Percentiles rank a stretch among this genome's conserved stretches.
Evolutionary conservation across 2,888 invertebrate genomes (phyloP).

Genomic region (Notocelia uddmanniana): DNA sequence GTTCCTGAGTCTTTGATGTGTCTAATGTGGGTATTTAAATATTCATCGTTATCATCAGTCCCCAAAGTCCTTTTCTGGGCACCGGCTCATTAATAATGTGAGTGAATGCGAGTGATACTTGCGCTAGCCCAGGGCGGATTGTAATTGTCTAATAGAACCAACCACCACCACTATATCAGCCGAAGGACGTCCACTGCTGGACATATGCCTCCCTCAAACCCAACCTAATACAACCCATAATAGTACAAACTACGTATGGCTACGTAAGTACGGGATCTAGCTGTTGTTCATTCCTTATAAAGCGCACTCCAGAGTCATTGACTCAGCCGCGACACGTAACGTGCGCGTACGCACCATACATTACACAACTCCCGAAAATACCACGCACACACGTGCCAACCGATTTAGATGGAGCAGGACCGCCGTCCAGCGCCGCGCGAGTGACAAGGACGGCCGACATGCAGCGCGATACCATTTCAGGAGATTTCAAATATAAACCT

Average conservation of each 20-base stretch:
- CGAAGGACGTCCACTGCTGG: too few species aligned
- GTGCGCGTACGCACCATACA: conserved; percentile 28
- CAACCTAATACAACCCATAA: too few species aligned
- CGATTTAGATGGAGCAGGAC: conserved; percentile 62
- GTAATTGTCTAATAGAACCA: too few species aligned
- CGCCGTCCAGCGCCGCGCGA: conserved; percentile 37
- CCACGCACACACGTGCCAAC: conserved; percentile 62
- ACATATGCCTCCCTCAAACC: too few species aligned
- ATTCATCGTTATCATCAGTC: neutral
- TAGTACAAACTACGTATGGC: neutral
- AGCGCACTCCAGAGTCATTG: conserved; percentile 40
- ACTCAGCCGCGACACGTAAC: conserved; percentile 34
- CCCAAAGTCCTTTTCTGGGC: too few species aligned
- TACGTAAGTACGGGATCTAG: neutral
- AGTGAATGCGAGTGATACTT: too few species aligned
- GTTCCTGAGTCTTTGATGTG: neutral
- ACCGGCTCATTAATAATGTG: too few species aligned
- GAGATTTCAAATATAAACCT: conserved; percentile 51
- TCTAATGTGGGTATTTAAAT: neutral
- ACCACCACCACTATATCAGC: too few species aligned
- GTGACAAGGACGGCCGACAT: conserved; percentile 61
- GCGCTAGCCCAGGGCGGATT: too few species aligned
- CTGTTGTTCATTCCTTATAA: conserved; percentile 32
- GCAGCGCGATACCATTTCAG: conserved; percentile 79
- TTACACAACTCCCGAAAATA: conserved; percentile 61